Evolutionary conservation across 2,888 invertebrate genomes (phyloP).

Genomic region (Aleiodes leptofemur): DNA sequence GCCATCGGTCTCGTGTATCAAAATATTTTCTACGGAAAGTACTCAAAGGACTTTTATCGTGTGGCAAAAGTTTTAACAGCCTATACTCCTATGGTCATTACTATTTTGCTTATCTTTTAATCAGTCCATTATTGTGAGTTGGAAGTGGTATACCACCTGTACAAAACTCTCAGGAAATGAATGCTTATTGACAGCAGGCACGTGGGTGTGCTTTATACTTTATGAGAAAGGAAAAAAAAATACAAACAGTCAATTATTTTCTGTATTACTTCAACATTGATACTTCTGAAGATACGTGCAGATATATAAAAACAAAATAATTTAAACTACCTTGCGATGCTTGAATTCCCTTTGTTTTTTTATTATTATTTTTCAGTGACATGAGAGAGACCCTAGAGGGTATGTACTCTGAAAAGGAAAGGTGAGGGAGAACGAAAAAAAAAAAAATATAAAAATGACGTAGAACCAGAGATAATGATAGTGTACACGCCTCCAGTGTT

Average conservation of each 20-base stretch:
- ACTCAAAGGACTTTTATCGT: background rate
- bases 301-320: slow-evolving; percentile 56
- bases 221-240: slow-evolving; percentile 2
- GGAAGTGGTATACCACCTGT: slow-evolving; percentile 25
- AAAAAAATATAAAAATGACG: slow-evolving; percentile 33
- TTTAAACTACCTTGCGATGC: slow-evolving; percentile 40
- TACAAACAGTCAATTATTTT: slow-evolving; percentile 18
- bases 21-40: background rate
- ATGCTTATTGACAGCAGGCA: background rate
- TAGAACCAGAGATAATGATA: slow-evolving; percentile 62
- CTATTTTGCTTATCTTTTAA: slow-evolving; percentile 22
- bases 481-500: slow-evolving; percentile 53
- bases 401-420: slow-evolving; percentile 18
- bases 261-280: slow-evolving; percentile 28
- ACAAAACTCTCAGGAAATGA: slow-evolving; percentile 3
- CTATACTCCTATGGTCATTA: background rate
- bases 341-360: background rate
- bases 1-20: background rate
- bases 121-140: slow-evolving; percentile 23
- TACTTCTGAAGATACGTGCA: slow-evolving; percentile 40
- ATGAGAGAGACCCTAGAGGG: slow-evolving; percentile 32
- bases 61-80: background rate
- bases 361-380: slow-evolving; percentile 30
- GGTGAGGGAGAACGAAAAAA: slow-evolving; percentile 28
- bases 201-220: slow-evolving; percentile 23